Percentiles rank a stretch among this genome's conserved stretches.
phyloP scores from a whole-genome alignment of 2,113 vertebrate genomes.

The Salvelinus fontinalis region DNA sequence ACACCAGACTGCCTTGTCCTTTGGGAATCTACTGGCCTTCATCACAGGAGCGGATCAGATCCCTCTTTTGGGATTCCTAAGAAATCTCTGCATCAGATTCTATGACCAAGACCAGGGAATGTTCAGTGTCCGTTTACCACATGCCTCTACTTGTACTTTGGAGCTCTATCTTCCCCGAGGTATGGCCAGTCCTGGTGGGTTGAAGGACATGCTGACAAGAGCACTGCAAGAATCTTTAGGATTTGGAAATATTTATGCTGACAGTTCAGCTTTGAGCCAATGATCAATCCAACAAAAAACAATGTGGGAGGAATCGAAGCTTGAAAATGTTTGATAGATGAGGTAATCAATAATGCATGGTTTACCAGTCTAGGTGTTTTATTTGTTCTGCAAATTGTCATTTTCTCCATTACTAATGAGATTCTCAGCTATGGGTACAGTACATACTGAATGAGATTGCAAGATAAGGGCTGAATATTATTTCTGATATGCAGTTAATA shows the following conservation, averaged over 20 bases:
- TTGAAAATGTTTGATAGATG: background rate
- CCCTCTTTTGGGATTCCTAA: conserved; percentile 55
- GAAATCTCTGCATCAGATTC: conserved; percentile 54
- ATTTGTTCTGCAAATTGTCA: conserved; percentile 21
- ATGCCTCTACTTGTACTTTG: conserved; percentile 45
- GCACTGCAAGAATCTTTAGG: conserved; percentile 40
- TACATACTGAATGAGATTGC: too few species aligned
- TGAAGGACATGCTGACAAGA: conserved; percentile 55
- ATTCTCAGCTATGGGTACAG: too few species aligned
- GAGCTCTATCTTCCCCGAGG: conserved; percentile 61
- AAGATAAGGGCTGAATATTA: too few species aligned
- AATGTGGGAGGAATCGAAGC: background rate
- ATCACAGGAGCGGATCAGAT: conserved; percentile 56
- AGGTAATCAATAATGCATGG: background rate
- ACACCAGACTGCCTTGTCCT: conserved; percentile 41
- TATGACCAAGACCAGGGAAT: conserved; percentile 45
- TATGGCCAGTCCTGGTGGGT: conserved; percentile 19
- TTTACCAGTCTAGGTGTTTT: conserved; percentile 7
- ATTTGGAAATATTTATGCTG: conserved; percentile 22
- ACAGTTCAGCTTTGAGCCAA: conserved; percentile 3
- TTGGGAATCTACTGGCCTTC: conserved; percentile 66
- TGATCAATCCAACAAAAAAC: background rate
- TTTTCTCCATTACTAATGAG: too few species aligned
- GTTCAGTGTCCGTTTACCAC: conserved; percentile 30
- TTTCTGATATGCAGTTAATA: too few species aligned